Evolutionary conservation across 2,888 invertebrate genomes (phyloP).

Genomic region (Pammene fasciana): DNA sequence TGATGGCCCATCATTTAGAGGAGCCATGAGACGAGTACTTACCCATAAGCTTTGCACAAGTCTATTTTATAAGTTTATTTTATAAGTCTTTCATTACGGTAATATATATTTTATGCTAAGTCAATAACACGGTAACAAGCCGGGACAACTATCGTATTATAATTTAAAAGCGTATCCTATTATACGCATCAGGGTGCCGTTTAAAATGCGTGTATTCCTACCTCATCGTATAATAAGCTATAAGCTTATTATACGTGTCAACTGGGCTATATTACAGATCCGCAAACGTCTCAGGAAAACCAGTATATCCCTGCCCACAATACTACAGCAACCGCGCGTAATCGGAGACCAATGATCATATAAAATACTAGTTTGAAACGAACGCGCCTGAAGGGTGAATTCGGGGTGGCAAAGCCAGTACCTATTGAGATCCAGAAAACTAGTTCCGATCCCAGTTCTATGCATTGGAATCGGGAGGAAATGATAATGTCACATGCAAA

Average conservation of each 20-base stretch:
- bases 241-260: constrained; percentile 47
- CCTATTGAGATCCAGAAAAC: constrained; percentile 46
- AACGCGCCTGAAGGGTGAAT: background rate
- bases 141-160: constrained; percentile 4
- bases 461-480: constrained; percentile 48
- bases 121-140: background rate
- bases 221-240: constrained; percentile 44
- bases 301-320: background rate
- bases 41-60: too few species aligned
- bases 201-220: constrained; percentile 42
- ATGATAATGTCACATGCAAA: constrained; percentile 36
- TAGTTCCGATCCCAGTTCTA: constrained; percentile 47
- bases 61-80: too few species aligned
- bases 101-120: background rate
- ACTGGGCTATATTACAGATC: constrained; percentile 25
- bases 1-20: too few species aligned
- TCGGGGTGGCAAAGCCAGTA: background rate
- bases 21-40: too few species aligned
- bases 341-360: background rate
- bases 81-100: too few species aligned
- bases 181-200: constrained; percentile 3
- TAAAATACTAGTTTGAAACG: background rate
- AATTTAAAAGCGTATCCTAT: background rate
- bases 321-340: background rate
- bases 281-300: background rate